Evolutionary conservation across 2,888 invertebrate species (phyloP), one percentile per base, ranked within the genome.

Genomic region (Synergus umbraculus): DNA sequence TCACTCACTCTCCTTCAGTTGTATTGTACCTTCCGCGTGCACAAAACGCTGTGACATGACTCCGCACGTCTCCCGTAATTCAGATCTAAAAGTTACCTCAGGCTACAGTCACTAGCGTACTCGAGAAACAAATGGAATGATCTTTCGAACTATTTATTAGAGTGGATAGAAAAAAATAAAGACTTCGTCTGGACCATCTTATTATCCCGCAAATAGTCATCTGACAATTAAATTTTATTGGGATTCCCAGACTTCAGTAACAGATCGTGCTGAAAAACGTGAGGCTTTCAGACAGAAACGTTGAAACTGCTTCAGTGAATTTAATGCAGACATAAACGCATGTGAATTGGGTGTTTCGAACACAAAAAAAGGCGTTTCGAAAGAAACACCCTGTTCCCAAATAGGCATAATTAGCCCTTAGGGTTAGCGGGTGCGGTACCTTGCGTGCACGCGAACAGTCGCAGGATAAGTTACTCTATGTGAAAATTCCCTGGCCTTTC

Each of bases 371-470:
- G 13, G 13, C 49, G 5, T 54, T 54, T 54, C 15, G 49, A 54
- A 15, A 10, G 15, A 54, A 54, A 54, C 49, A 15, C n/a, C 49
- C 49, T 54, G 49, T 54, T 15, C 49, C 49, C 49, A 54, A 54
- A 54, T 3, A 54, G 49, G 49, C 49, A 54, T 54, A 54, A 54
- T 54, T 54, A 54, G 49, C 49, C 49, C 49, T 54, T 54, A 54
- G 49, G 49, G 13, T 54, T 12, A 54, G 49, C n/a, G 49, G 49
- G 49, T 54, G 49, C 49, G 49, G 49, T 54, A 54, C 15, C 49
- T 54, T 54, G 49, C 49, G 49, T 54, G 49, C 49, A 54, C 49
- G 49, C 49, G 12, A 54, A 54, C n/a, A 54, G 49, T 54, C 49
- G 12, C 49, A 54, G 49, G 15, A 54, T 54, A 54, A 54, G 49